Conservation (phyloP, 2,888 invertebrate genomes). For the Limnephilus lunatus region DNA sequence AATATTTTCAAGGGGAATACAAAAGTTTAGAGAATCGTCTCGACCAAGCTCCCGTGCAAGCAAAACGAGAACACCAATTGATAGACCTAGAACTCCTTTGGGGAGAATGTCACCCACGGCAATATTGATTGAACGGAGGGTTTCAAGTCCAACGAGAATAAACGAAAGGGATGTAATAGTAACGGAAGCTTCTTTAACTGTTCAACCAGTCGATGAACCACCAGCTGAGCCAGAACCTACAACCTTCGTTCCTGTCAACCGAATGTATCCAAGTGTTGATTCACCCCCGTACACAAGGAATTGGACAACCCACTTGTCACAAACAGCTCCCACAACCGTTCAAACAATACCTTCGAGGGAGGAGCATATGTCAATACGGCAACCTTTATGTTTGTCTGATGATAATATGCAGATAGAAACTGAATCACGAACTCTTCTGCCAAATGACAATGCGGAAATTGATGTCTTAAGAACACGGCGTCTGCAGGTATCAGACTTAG, state of each 20-base stretch:
- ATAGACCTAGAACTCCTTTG: slow-evolving; percentile 74
- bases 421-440: slow-evolving; percentile 58
- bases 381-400: neutral
- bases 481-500: slow-evolving; percentile 85
- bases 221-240: slow-evolving; percentile 69
- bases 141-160: slow-evolving; percentile 79
- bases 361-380: neutral
- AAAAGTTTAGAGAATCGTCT: slow-evolving; percentile 77
- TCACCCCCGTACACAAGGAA: neutral
- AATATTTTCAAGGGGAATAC: slow-evolving; percentile 74
- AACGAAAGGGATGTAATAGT: slow-evolving; percentile 80
- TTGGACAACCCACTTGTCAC: slow-evolving; percentile 18
- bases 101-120: slow-evolving; percentile 81
- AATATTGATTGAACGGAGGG: slow-evolving; percentile 79
- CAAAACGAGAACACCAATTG: slow-evolving; percentile 77
- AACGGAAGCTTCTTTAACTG: slow-evolving; percentile 82
- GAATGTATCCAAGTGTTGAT: slow-evolving; percentile 34
- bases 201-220: slow-evolving; percentile 79
- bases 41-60: slow-evolving; percentile 78
- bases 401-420: neutral
- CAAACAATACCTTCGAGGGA: neutral
- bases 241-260: slow-evolving; percentile 63
- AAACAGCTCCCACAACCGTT: slow-evolving; percentile 17
- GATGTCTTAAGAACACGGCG: slow-evolving; percentile 78
- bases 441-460: slow-evolving; percentile 67